Percentiles rank a stretch among this genome's conserved stretches.
Evolutionary conservation across 1,140 invertebrate species (phyloP).

Genomic region (Pissodes strobi): DNA sequence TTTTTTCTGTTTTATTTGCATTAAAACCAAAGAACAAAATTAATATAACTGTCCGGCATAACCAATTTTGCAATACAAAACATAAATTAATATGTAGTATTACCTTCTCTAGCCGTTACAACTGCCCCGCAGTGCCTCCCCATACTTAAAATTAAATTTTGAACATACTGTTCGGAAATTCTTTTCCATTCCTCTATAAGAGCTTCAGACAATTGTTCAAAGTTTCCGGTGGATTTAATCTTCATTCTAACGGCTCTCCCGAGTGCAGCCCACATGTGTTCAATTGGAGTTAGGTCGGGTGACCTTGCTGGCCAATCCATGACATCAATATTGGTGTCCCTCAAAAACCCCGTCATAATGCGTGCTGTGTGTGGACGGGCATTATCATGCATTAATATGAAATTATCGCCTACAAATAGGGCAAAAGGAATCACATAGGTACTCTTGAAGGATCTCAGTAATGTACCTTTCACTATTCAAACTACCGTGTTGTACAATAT

Average conservation of each 20-base stretch:
- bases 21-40: too few relatives aligned
- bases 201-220: too few relatives aligned
- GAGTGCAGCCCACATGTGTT: too few relatives aligned
- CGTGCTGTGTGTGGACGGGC: not conserved
- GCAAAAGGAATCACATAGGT: constrained; percentile 1
- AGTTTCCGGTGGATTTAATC: not conserved
- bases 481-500: not conserved
- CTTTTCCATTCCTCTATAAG: not conserved
- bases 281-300: not conserved
- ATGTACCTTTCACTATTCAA: not conserved
- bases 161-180: constrained; percentile 2
- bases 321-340: not conserved
- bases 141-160: not conserved
- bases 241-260: not conserved
- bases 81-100: too few relatives aligned
- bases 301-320: not conserved
- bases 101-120: not conserved
- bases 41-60: too few relatives aligned
- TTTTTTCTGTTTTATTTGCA: too few relatives aligned
- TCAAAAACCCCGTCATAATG: not conserved
- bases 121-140: not conserved
- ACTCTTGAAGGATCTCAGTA: not conserved
- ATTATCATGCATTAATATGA: constrained; percentile 2
- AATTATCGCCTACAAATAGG: not conserved
- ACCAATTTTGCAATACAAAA: too few relatives aligned